Conservation (phyloP, 2,888 invertebrate genomes). For the Apodemia hepburni region DNA sequence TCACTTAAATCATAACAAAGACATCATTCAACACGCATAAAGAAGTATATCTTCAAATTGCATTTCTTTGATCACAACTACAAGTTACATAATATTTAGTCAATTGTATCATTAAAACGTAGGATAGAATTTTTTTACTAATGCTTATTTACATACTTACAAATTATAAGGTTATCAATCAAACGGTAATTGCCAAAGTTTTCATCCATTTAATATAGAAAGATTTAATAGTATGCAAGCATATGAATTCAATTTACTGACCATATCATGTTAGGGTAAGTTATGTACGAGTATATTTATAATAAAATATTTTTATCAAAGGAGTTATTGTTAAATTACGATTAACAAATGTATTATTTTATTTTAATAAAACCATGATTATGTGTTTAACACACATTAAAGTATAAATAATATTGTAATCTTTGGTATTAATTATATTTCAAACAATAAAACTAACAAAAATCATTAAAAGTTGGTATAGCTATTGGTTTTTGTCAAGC, state of each 20-base stretch:
- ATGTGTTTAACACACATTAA: background rate
- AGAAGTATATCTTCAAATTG: conserved; percentile 3
- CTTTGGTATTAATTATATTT: background rate
- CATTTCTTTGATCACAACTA: background rate
- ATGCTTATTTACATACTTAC: background rate
- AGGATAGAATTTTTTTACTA: background rate
- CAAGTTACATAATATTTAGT: conserved; percentile 11
- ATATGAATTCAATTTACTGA: conserved; percentile 41
- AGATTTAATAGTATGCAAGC: background rate
- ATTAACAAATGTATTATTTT: background rate
- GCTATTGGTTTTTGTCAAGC: no score
- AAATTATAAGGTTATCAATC: background rate
- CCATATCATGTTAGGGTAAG: conserved; percentile 69
- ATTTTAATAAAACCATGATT: background rate
- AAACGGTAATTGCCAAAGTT: background rate
- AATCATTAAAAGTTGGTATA: no score
- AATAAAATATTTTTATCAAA: conserved; percentile 32
- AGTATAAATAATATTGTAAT: background rate
- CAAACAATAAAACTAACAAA: background rate
- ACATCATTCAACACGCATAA: no score
- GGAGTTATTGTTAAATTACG: background rate
- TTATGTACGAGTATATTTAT: conserved; percentile 26
- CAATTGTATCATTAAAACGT: conserved; percentile 18
- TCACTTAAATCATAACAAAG: no score
- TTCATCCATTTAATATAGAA: conserved; percentile 6